Evolutionary conservation across 2,797 vertebrate species (phyloP).

Genomic region (Thaleichthys pacificus): DNA sequence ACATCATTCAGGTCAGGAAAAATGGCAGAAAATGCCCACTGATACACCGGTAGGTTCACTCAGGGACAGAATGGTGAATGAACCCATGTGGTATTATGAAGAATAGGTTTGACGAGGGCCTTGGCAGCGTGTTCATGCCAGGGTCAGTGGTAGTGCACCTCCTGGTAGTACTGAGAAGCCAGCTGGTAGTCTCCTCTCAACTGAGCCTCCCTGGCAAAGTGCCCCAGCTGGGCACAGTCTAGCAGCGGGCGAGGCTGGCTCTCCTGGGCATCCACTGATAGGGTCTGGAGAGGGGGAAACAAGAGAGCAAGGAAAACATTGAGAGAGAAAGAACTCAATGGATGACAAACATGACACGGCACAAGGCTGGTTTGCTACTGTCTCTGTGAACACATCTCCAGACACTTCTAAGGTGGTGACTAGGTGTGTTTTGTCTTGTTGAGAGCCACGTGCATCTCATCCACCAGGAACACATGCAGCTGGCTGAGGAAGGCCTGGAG

Average conservation of each 20-base stretch:
- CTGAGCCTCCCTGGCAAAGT: slow-evolving; percentile 89
- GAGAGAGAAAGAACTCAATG: not conserved
- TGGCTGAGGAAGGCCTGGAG: slow-evolving; percentile 86
- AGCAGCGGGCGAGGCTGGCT: slow-evolving; percentile 40
- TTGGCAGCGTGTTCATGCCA: too few species aligned
- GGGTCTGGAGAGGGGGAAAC: slow-evolving; percentile 65
- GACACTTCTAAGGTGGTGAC: not conserved
- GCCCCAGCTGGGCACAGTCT: slow-evolving; percentile 76
- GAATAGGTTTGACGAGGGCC: too few species aligned
- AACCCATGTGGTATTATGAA: too few species aligned
- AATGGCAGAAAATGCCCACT: too few species aligned
- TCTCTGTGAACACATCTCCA: too few species aligned
- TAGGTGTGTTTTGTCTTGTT: slow-evolving; percentile 77
- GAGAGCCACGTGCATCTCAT: slow-evolving; percentile 87
- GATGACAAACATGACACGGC: too few species aligned
- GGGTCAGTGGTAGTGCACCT: slow-evolving; percentile 72
- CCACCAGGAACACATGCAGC: slow-evolving; percentile 87
- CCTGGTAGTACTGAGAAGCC: slow-evolving; percentile 84
- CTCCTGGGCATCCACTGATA: slow-evolving; percentile 66
- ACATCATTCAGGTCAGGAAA: too few species aligned
- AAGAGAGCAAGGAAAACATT: not conserved
- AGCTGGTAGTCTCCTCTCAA: slow-evolving; percentile 78
- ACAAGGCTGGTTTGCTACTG: too few species aligned
- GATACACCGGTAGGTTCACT: too few species aligned
- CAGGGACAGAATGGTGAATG: too few species aligned